Base-by-base conservation (phyloP, 2,113 vertebrate species). In the rat (Rattus norvegicus) region DNA sequence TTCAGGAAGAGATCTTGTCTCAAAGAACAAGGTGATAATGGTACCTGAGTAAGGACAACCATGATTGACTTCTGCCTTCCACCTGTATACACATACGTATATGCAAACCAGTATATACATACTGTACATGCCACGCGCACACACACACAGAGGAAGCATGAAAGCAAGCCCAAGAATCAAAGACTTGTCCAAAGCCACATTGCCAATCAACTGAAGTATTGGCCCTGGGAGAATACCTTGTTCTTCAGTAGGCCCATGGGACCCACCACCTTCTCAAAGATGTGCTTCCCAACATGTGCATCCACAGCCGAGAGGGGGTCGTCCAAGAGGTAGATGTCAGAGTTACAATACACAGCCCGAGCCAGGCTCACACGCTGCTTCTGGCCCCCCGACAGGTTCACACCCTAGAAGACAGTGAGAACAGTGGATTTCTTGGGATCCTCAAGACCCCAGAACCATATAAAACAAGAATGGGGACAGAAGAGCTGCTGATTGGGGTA, bases 351-450 rank as follows among this genome's bases (percentile, higher is more conserved):
- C 79, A 99, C 99, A 0, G 99, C 99, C 72, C 99, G 98, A 89
- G 99, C 99, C 96, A 99, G 98, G 96, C 99, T 99, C 96, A 99
- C 99, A 5, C 99, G 97, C 97, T 99, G 99, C 86, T 99, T 99
- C 98, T 99, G 99, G 52, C 99, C 99, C 52, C 99, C 99, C 0
- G 99, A 99, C 91, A 99, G 98, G 98, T 99, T 99, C 90, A 99
- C 99, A 0, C 99, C 99, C 99, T 99, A 96, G 30, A n/a, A 89
- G 61, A 90, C 24, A 36, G 56, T 36, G 61, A 69, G 89, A 3
- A 67, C 33, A 7, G 67, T n/a, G 76, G 67, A 43, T 1, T 36
- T 81, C 61, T 52, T 12, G 33, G 2, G n/a, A 70, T 14, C 13
- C 70, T 2, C 0, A 5, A 0, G 0, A 92, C 10, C 6, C 16